Conservation (phyloP, 1,140 invertebrate genomes). For the Metaphire vulgaris region DNA sequence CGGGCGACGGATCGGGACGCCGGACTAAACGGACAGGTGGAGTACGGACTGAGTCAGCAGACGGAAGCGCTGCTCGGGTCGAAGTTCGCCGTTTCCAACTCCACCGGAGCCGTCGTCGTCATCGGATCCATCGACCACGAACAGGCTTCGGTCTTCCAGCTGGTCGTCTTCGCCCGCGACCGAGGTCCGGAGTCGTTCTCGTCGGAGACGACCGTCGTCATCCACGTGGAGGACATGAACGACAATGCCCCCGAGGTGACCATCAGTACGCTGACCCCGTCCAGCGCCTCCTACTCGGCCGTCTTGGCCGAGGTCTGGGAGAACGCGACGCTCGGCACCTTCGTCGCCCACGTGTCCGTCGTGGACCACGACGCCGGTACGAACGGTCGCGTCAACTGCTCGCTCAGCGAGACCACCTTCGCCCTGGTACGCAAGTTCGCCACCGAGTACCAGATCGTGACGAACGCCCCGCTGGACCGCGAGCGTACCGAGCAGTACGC, state of each 20-base stretch:
- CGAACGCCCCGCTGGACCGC: constrained; percentile 1
- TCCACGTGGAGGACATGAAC: constrained; percentile 8
- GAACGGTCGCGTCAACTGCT: constrained; percentile 24
- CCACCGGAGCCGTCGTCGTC: too few relatives aligned
- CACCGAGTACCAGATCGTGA: constrained; percentile 7
- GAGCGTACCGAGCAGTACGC: background rate
- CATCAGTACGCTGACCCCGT: background rate
- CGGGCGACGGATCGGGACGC: constrained; percentile 70
- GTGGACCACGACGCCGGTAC: constrained; percentile 16
- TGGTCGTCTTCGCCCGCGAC: constrained; percentile 1
- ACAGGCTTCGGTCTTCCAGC: too few relatives aligned
- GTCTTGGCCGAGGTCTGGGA: constrained; percentile 18
- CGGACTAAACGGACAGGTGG: constrained; percentile 66
- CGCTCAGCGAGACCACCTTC: constrained; percentile 8
- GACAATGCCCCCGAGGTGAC: background rate
- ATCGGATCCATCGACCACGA: too few relatives aligned
- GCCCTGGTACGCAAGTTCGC: background rate
- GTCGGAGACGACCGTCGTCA: background rate
- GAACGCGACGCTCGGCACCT: constrained; percentile 21
- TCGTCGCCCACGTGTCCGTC: constrained; percentile 25
- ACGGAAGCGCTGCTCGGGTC: background rate
- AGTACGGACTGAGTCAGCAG: constrained; percentile 53
- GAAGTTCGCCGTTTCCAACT: background rate
- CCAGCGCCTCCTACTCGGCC: background rate
- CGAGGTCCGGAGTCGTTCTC: background rate